These are phyloP conservation scores for Otolemur garnettii DNA, from an alignment of 2,113 vertebrate genomes.

Conservation along the genomic window DNA sequence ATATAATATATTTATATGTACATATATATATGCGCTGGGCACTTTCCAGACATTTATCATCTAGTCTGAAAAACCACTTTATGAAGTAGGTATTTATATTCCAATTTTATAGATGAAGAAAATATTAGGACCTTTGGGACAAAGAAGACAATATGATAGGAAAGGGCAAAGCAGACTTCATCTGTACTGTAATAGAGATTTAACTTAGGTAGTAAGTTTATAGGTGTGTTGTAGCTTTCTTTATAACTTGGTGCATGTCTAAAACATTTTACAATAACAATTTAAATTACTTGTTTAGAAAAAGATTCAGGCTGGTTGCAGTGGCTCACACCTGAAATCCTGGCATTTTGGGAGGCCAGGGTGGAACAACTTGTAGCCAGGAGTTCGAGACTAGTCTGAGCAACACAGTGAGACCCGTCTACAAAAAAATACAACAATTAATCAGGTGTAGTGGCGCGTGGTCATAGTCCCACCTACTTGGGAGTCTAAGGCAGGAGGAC, in stretches of 20 bases:
- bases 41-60: background rate
- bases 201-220: background rate
- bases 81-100: background rate
- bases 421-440: too few species aligned
- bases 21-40: too few species aligned
- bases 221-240: background rate
- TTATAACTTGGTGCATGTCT: background rate
- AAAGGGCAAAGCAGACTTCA: background rate
- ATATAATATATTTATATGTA: too few species aligned
- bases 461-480: too few species aligned
- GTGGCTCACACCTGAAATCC: too few species aligned
- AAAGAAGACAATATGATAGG: background rate
- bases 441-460: too few species aligned
- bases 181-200: background rate
- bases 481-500: too few species aligned
- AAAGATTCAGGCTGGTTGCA: background rate
- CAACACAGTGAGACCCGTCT: too few species aligned
- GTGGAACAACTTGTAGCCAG: too few species aligned
- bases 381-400: too few species aligned
- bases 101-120: background rate
- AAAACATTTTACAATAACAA: conserved; percentile 1
- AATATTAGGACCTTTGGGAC: background rate
- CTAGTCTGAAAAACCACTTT: background rate
- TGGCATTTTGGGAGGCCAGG: too few species aligned
- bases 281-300: conserved; percentile 19